Evolutionary conservation across 2,888 invertebrate species (phyloP).

Genomic region (Acleris holmiana): DNA sequence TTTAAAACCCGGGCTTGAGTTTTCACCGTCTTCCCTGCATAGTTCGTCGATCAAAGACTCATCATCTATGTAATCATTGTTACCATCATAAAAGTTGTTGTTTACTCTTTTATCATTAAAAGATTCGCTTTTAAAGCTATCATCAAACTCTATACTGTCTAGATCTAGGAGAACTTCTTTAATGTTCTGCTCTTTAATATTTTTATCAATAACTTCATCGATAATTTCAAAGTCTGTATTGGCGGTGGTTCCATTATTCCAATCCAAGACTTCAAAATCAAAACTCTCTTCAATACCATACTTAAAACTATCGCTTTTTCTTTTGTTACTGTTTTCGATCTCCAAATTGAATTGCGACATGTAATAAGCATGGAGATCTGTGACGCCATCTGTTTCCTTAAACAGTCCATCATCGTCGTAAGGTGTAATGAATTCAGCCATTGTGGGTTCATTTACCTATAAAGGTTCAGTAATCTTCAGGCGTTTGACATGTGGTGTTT

Average conservation of each 20-base stretch:
- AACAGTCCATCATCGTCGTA: slow-evolving; percentile 71
- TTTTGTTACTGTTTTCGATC: slow-evolving; percentile 66
- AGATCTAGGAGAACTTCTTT: slow-evolving; percentile 77
- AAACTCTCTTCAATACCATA: slow-evolving; percentile 75
- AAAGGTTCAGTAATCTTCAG: slow-evolving; percentile 74
- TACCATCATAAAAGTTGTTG: slow-evolving; percentile 55
- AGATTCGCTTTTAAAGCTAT: slow-evolving; percentile 57
- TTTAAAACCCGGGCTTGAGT: slow-evolving; percentile 61
- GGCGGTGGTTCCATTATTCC: slow-evolving; percentile 51
- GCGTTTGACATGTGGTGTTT: slow-evolving; percentile 76
- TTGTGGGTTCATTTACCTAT: slow-evolving; percentile 49
- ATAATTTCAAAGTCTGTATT: slow-evolving; percentile 68
- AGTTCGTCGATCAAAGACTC: slow-evolving; percentile 78
- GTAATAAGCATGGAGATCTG: slow-evolving; percentile 78
- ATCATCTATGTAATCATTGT: slow-evolving; percentile 75
- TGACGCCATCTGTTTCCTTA: slow-evolving; percentile 66
- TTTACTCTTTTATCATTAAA: slow-evolving; percentile 50
- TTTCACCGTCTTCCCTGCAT: slow-evolving; percentile 74
- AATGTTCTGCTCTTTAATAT: slow-evolving; percentile 74
- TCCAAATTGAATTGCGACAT: slow-evolving; percentile 81
- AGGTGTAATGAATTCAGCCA: slow-evolving; percentile 75
- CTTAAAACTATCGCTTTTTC: slow-evolving; percentile 66
- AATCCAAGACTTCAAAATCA: slow-evolving; percentile 74
- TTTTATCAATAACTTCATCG: slow-evolving; percentile 69
- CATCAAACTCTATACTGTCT: slow-evolving; percentile 74